Conservation (phyloP, 2,888 invertebrate genomes). For the Rotaria socialis region DNA sequence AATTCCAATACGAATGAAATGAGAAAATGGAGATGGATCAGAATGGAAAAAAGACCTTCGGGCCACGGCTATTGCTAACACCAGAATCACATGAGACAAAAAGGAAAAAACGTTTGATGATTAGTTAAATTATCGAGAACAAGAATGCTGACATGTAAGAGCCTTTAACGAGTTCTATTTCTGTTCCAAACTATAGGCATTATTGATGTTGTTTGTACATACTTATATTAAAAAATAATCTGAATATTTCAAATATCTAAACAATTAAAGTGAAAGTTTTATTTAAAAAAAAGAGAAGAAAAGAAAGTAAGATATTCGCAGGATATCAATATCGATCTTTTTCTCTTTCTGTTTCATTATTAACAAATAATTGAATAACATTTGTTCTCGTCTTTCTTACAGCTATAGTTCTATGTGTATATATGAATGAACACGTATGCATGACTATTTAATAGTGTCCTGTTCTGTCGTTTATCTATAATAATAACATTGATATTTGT, state of each 20-base stretch:
- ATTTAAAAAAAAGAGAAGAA: not conserved
- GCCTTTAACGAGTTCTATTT: not conserved
- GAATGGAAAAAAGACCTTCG: constrained; percentile 5
- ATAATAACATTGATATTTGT: constrained; percentile 24
- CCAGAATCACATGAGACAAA: constrained; percentile 17
- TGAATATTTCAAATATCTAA: not conserved
- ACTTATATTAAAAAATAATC: not conserved
- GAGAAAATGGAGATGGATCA: constrained; percentile 21
- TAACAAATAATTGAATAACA: not conserved
- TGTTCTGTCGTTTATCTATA: not conserved
- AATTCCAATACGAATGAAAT: not conserved
- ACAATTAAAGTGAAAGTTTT: not conserved
- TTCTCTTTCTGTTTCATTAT: not conserved
- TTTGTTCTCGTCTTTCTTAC: not conserved
- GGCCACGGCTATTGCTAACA: constrained; percentile 7
- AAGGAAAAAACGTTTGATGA: not conserved
- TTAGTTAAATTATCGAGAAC: constrained; percentile 12
- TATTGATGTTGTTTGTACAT: not conserved
- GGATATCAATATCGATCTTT: not conserved
- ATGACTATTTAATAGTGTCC: not conserved
- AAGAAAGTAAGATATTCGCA: not conserved
- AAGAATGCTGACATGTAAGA: constrained; percentile 9
- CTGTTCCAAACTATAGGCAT: not conserved
- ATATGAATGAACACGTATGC: not conserved
- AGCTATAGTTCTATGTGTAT: not conserved